phyloP scores from a whole-genome alignment of 2,888 invertebrate species.

The Deroplatys truncata region DNA sequence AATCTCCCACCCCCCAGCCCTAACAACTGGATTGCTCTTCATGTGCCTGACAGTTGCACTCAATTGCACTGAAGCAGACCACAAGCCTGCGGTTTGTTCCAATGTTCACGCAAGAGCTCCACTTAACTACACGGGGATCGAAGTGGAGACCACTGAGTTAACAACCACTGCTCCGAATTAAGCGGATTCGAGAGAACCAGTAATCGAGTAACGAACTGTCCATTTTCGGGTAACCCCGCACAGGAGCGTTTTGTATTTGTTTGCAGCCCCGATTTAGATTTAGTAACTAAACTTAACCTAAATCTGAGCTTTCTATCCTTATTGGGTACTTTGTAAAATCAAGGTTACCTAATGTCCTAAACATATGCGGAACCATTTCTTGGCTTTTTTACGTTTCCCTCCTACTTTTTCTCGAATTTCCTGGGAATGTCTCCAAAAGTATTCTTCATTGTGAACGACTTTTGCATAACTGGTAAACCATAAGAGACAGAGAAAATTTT shows the following conservation, averaged over 20 bases:
- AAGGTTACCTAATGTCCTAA: no score
- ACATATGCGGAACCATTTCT: no score
- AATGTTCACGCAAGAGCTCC: not conserved
- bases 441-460: no score
- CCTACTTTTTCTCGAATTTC: no score
- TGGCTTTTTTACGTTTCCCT: no score
- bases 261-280: not conserved
- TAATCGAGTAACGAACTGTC: not conserved
- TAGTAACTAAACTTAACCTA: no score
- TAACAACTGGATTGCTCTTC: not conserved
- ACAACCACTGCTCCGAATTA: not conserved
- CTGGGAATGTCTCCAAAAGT: no score
- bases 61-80: not conserved
- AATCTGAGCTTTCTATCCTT: no score
- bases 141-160: not conserved
- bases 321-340: no score
- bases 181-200: not conserved
- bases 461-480: no score
- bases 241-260: not conserved
- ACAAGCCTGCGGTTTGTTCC: not conserved
- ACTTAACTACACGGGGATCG: not conserved
- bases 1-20: not conserved
- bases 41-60: not conserved
- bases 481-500: no score
- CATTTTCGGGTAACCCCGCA: not conserved